phyloP scores from a whole-genome alignment of 2,888 invertebrate genomes.

The Leptinotarsa peninsularis region DNA sequence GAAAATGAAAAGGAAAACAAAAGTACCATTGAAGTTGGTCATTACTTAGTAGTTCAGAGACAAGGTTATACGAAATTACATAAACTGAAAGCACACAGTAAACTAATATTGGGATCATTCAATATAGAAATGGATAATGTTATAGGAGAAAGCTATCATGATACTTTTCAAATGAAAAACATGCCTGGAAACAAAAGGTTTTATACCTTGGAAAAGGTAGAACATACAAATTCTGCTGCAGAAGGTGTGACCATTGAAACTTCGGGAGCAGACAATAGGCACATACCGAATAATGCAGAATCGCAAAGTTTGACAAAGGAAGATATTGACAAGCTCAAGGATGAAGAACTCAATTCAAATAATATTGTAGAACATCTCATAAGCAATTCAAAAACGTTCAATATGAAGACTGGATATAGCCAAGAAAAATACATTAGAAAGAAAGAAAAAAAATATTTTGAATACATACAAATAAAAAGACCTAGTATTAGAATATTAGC shows the following conservation, averaged over 20 bases:
- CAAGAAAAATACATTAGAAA: conserved; percentile 96
- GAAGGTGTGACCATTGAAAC: conserved; percentile 73
- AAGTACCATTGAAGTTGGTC: conserved; percentile 72
- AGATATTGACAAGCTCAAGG: conserved; percentile 84
- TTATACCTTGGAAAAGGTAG: conserved; percentile 69
- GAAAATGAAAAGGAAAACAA: conserved; percentile 34
- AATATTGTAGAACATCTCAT: conserved; percentile 89
- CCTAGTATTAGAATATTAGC: conserved; percentile 86
- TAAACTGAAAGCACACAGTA: conserved; percentile 75
- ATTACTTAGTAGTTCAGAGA: conserved; percentile 81
- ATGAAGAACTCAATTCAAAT: conserved; percentile 80
- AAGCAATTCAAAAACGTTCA: conserved; percentile 91
- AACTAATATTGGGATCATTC: conserved; percentile 77
- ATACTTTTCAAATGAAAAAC: conserved; percentile 81
- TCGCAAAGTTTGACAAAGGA: conserved; percentile 87
- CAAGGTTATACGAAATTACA: conserved; percentile 83
- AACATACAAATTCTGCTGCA: conserved; percentile 71
- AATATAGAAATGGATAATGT: conserved; percentile 76
- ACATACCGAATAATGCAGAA: conserved; percentile 80
- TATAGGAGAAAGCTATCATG: conserved; percentile 77
- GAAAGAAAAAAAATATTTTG: conserved; percentile 94
- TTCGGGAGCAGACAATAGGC: conserved; percentile 86
- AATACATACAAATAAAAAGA: conserved; percentile 81
- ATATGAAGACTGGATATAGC: conserved; percentile 89
- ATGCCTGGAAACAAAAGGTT: conserved; percentile 69